Percentiles rank a stretch among this genome's conserved stretches.
Evolutionary conservation across 35 echinoderm and acorn worm species (phyloP).

Genomic region (Acanthaster planci): DNA sequence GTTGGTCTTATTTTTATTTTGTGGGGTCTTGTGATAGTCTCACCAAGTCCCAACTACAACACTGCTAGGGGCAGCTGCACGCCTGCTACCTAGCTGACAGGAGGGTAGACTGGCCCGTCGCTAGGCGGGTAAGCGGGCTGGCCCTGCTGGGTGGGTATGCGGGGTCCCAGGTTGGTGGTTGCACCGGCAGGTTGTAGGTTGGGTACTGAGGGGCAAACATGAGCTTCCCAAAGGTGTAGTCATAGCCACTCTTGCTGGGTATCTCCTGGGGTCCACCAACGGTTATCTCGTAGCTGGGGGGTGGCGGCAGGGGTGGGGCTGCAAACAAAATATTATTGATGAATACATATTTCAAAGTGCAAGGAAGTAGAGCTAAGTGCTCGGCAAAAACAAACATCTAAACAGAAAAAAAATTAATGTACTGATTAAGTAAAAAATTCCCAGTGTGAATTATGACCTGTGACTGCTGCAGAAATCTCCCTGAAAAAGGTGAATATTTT

Average conservation of each 20-base stretch:
- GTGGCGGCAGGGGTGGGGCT: not conserved
- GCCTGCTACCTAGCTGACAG: not conserved
- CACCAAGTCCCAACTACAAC: too few species aligned
- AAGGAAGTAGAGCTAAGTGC: too few species aligned
- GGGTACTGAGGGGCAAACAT: constrained; percentile 49
- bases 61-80: too few species aligned
- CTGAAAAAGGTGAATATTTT: too few species aligned
- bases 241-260: constrained; percentile 30
- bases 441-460: too few species aligned
- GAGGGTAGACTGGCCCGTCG: not conserved
- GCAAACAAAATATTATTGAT: too few species aligned
- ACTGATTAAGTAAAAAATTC: not conserved
- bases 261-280: constrained; percentile 44
- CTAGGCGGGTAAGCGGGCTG: not conserved
- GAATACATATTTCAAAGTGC: too few species aligned
- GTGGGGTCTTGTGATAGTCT: not conserved
- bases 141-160: constrained; percentile 2
- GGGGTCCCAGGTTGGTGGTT: not conserved
- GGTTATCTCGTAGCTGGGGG: constrained; percentile 32
- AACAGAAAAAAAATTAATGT: not conserved
- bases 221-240: constrained; percentile 37
- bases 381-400: not conserved
- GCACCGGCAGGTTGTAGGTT: constrained; percentile 11
- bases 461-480: too few species aligned
- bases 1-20: not conserved